Conservation (phyloP, 2,113 vertebrate genomes). For the Sceloporus tristichus region DNA sequence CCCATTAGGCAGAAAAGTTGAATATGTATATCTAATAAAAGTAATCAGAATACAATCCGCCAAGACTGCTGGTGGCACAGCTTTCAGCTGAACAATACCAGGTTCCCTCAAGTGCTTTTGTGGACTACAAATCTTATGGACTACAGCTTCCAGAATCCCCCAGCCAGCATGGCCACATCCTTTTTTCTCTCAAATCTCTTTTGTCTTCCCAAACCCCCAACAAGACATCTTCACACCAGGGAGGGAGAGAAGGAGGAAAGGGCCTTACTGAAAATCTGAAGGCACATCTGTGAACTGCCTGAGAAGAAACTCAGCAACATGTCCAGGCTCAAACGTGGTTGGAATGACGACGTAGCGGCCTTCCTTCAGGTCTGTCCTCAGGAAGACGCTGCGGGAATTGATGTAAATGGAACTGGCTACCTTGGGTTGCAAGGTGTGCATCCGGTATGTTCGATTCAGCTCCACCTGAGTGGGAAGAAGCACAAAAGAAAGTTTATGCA, state of each 20-base stretch:
- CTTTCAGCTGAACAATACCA: too few species aligned
- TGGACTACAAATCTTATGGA: too few species aligned
- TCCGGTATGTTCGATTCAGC: slow-evolving; percentile 90
- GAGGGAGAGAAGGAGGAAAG: rapidly evolving
- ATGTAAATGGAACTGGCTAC: slow-evolving; percentile 90
- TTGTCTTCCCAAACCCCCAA: not conserved
- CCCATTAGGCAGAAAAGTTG: too few species aligned
- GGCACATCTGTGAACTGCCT: slow-evolving; percentile 91
- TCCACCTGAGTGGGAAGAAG: slow-evolving; percentile 84
- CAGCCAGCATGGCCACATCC: too few species aligned
- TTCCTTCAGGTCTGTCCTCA: slow-evolving; percentile 85
- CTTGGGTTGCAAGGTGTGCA: slow-evolving; percentile 90
- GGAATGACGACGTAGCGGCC: slow-evolving; percentile 94
- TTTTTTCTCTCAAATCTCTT: too few species aligned
- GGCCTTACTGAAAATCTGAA: slow-evolving; percentile 86
- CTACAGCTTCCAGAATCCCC: too few species aligned
- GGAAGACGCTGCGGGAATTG: slow-evolving; percentile 91
- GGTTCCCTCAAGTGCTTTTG: too few species aligned
- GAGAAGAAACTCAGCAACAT: slow-evolving; percentile 89
- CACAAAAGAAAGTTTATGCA: rapidly evolving
- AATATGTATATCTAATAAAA: too few species aligned
- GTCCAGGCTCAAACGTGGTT: slow-evolving; percentile 89
- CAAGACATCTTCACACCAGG: not conserved
- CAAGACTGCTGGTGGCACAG: too few species aligned
- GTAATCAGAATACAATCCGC: too few species aligned